Percentiles rank a stretch among this genome's conserved stretches.
phyloP scores from a whole-genome alignment of 2,888 invertebrate species.

The Hypselothyrea guttata region DNA sequence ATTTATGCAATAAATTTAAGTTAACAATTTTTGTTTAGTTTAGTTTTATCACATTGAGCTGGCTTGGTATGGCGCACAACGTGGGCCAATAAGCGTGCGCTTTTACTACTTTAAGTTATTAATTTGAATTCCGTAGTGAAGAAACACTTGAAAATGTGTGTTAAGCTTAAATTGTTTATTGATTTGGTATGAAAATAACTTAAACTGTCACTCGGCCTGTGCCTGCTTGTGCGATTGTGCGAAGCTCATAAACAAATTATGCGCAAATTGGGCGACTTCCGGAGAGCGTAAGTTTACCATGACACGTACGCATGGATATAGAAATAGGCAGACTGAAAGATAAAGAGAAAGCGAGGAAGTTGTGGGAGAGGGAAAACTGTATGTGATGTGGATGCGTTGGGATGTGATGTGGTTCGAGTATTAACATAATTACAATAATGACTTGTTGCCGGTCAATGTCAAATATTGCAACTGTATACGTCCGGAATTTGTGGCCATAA shows the following conservation, averaged over 20 bases:
- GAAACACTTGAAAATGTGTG: neutral
- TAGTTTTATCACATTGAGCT: too few relatives aligned
- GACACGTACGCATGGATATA: constrained; percentile 18
- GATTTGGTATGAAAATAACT: constrained; percentile 6
- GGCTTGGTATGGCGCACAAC: too few relatives aligned
- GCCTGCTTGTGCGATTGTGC: constrained; percentile 28
- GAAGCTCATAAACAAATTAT: constrained; percentile 63
- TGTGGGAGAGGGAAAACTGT: neutral
- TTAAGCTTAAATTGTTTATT: constrained; percentile 7
- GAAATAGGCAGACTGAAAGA: too few relatives aligned
- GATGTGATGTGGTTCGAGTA: constrained; percentile 28
- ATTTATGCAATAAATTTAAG: too few relatives aligned
- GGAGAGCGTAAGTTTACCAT: constrained; percentile 27
- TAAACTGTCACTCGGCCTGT: constrained; percentile 11
- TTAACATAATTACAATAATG: constrained; percentile 74
- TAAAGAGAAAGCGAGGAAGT: neutral
- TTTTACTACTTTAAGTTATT: neutral
- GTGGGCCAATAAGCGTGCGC: neutral
- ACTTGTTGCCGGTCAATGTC: constrained; percentile 61
- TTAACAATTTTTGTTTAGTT: too few relatives aligned
- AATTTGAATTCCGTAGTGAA: neutral
- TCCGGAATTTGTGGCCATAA: constrained; percentile 54
- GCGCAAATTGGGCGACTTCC: constrained; percentile 64
- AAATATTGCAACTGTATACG: constrained; percentile 20
- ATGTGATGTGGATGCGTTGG: constrained; percentile 5